Base-by-base conservation (phyloP, 2,797 vertebrate species). In the Epinephelus malabaricus region DNA sequence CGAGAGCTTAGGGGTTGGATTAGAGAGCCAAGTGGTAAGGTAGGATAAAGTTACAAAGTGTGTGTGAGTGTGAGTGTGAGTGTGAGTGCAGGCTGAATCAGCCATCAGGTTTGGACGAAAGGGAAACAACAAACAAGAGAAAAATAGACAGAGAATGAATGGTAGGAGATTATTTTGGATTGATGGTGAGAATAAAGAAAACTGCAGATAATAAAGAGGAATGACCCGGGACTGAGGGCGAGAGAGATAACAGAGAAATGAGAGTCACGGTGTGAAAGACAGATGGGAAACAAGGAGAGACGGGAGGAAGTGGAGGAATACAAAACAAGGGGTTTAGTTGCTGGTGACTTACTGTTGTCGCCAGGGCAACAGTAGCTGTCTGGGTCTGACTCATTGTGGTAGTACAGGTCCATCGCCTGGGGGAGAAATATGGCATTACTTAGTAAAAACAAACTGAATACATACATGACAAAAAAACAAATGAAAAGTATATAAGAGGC, bases 351-450 rank as follows among this genome's bases (percentile, higher is more conserved):
- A 96, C 95, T 88, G 92, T 90, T 93, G 83, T 96, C 94, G 12
- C 90, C 87, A 30, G 91, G 88, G 89, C 94, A 95, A 90, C 95
- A 92, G 88, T 94, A 95, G 81, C 50, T 92, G 87, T 96, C 95
- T 60, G 90, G 89, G 68, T 95, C 95, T 74, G 94, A 92, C 80
- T 95, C 94, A 84, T 90, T 94, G 82, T 95, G 94, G 90, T 95
- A 95, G 89, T 95, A 96, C 69, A 96, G 86, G 88, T 96, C 95
- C 95, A 96, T 95, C 1, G 95, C 96, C 96, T 96, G 73, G 18
- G 66, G 82, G 43, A 85, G 30, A 88, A 89, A 88, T 25, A 84
- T 45, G 27, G 67, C 58, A 66, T 34, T 40, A 69, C 53, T 85
- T 73, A 76, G 65, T 73, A 34, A 83, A 79, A 78, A 73, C 23